Base-by-base conservation (phyloP, 2,797 vertebrate genomes). In the Xiphophorus birchmanni region DNA sequence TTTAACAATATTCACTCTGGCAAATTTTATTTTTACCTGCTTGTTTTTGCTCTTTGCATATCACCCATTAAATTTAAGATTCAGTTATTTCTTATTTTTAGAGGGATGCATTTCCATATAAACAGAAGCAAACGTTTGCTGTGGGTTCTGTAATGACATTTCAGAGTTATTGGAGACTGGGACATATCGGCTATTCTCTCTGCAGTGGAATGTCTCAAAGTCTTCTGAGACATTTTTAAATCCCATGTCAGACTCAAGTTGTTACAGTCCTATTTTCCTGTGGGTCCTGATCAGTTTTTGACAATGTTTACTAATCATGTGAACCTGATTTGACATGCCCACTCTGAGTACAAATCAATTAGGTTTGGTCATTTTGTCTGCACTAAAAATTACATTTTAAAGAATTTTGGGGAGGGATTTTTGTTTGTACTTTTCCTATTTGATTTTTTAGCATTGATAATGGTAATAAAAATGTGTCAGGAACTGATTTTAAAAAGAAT, bases 401-500 rank as follows among this genome's bases (percentile, higher is more conserved):
- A 63, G 1, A 58, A 58, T 58, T 10, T 58, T 58, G n/a, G 56
- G 5, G 50, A 15, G 5, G 50, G 2, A 12, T 32, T 63, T 63
- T 63, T 13, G 0, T 21, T 37, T 37, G 18, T 65, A 65, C 21
- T 37, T 18, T 18, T 21, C 2, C 35, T 18, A 18, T 7, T 63
- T 3, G 3, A 32, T 12, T 3, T 60, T 37, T 18, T 21, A 21
- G 35, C 11, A 69, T 26, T 69, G 21, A 69, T 26, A 69, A 42
- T 40, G 23, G 21, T 69, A 37, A 37, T 11, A 69, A 3, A 18
- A 69, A 29, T 29, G 9, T 84, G 63, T 60, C 80, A 71, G 69
- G 54, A 63, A 78, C 71, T 82, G 73, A 88, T 82, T 86, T 79
- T 26, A 75, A 80, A 84, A 54, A 69, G 47, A 45, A 76, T 7